phyloP scores from a whole-genome alignment of 2,888 invertebrate species.

The Stenichneumon culpator region DNA sequence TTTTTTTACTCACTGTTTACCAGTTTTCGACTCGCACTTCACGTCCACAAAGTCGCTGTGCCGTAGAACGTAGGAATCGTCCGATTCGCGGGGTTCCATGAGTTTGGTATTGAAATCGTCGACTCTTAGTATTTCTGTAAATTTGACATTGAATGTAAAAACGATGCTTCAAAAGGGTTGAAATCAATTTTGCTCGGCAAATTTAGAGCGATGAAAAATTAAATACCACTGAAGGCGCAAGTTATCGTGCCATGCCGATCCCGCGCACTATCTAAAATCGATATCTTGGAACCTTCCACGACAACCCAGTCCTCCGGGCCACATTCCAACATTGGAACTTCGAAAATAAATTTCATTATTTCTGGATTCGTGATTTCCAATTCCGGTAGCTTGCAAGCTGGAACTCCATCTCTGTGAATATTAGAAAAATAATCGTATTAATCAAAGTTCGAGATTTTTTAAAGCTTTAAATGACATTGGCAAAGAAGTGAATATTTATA shows the following conservation, averaged over 20 bases:
- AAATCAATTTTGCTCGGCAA: background rate
- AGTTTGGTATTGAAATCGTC: conserved; percentile 88
- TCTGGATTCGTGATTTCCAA: conserved; percentile 90
- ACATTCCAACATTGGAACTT: conserved; percentile 89
- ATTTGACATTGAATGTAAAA: background rate
- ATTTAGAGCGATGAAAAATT: background rate
- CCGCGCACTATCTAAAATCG: conserved; percentile 86
- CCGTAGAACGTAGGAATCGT: conserved; percentile 88
- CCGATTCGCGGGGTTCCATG: conserved; percentile 86
- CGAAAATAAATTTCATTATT: conserved; percentile 90
- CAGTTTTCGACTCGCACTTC: conserved; percentile 86
- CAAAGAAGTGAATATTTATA: conserved; percentile 61
- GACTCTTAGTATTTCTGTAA: conserved; percentile 90
- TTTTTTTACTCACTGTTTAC: conserved; percentile 83
- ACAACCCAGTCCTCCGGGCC: conserved; percentile 91
- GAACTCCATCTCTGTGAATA: conserved; percentile 76
- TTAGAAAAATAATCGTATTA: background rate
- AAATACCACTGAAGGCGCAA: conserved; percentile 80
- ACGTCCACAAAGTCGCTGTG: conserved; percentile 91
- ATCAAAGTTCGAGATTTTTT: background rate
- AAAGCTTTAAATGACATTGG: conserved; percentile 1
- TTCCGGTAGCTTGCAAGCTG: conserved; percentile 89
- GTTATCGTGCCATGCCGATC: conserved; percentile 83
- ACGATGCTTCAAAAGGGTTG: background rate
- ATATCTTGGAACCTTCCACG: conserved; percentile 86